Conservation (phyloP, 2,797 vertebrate genomes). For the Mycteria americana region DNA sequence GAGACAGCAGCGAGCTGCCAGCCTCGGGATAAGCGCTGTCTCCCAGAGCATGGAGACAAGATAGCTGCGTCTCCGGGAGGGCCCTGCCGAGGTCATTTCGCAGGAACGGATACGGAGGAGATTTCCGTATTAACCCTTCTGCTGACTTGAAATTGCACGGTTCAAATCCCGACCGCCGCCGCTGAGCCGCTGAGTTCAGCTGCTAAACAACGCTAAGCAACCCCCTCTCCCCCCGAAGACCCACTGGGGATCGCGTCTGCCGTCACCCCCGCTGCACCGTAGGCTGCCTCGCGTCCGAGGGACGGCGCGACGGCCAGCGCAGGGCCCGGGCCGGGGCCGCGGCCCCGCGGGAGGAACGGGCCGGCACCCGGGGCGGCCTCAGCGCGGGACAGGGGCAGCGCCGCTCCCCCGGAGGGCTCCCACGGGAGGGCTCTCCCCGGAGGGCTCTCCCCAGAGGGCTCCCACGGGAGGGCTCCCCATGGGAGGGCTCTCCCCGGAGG, state of each 20-base stretch:
- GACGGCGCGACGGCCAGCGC: neutral
- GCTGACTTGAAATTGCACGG: neutral
- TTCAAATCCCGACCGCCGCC: neutral
- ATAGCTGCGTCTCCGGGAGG: slow-evolving; percentile 18
- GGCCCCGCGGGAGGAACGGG: no score
- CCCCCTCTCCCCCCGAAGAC: neutral
- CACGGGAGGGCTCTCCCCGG: no score
- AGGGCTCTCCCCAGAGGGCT: no score
- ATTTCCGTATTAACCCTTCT: neutral
- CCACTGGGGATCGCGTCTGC: accelerated
- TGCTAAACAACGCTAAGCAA: accelerated
- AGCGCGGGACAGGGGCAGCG: no score
- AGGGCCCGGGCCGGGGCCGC: no score
- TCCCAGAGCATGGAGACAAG: neutral
- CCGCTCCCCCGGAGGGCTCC: no score
- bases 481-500: no score
- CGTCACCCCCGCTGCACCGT: accelerated
- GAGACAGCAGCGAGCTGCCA: neutral
- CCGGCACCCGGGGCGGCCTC: no score
- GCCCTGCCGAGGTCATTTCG: neutral
- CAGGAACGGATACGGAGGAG: neutral
- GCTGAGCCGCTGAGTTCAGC: neutral
- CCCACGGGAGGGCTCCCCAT: no score
- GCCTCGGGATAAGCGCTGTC: neutral
- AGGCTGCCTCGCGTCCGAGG: no score